phyloP scores from a whole-genome alignment of 2,113 vertebrate genomes.

The Asarcornis scutulata region DNA sequence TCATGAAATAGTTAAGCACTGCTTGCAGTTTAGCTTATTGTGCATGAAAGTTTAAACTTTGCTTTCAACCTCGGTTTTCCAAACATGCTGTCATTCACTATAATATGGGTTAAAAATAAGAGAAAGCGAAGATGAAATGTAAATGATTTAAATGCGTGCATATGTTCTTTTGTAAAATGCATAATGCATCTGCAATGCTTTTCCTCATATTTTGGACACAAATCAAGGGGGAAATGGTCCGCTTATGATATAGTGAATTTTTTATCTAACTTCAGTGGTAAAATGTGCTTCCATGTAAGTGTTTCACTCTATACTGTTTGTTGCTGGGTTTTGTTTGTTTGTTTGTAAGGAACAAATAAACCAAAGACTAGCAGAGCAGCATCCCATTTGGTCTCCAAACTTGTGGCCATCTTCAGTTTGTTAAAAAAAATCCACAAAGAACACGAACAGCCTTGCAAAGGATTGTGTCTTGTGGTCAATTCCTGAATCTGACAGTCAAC shows the following conservation, averaged over 20 bases:
- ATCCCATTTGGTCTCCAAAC: not conserved
- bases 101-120: slow-evolving; percentile 60
- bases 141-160: slow-evolving; percentile 71
- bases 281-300: not conserved
- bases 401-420: not conserved
- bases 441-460: not conserved
- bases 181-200: slow-evolving; percentile 65
- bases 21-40: slow-evolving; percentile 42
- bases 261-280: slow-evolving; percentile 47
- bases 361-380: not conserved
- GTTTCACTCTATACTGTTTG: not conserved
- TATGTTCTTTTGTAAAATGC: slow-evolving; percentile 74
- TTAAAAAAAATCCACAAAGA: not conserved
- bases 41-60: slow-evolving; percentile 67
- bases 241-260: slow-evolving; percentile 59
- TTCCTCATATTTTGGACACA: slow-evolving; percentile 65
- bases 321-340: not conserved
- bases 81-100: not conserved
- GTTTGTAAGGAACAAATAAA: not conserved
- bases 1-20: slow-evolving; percentile 22
- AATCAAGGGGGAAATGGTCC: slow-evolving; percentile 67
- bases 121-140: slow-evolving; percentile 67
- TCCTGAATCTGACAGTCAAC: not conserved
- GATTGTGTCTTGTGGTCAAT: not conserved
- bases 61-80: slow-evolving; percentile 58